phyloP scores from a whole-genome alignment of 2,113 vertebrate species.

The Aspiorhynchus laticeps region DNA sequence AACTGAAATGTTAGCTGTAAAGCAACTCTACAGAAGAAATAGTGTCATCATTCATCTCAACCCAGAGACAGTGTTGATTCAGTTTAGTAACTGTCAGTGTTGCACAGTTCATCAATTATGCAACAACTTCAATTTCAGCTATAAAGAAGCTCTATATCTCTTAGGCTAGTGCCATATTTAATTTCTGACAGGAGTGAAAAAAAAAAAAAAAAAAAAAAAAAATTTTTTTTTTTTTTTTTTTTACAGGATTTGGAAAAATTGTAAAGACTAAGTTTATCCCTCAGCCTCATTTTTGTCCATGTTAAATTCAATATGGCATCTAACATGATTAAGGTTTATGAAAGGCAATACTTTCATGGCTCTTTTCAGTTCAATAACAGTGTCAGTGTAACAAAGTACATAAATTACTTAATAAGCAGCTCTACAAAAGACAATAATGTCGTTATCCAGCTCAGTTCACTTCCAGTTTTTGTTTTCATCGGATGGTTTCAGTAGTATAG shows the following conservation, averaged over 20 bases:
- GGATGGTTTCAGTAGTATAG: not conserved
- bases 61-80: not conserved
- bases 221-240: no score
- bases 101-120: not conserved
- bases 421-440: no score
- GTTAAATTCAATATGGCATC: no score
- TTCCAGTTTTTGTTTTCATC: not conserved
- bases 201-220: no score
- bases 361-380: not conserved
- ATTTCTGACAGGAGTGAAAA: not conserved
- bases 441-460: no score
- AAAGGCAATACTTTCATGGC: no score
- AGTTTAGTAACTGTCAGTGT: not conserved
- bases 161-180: not conserved
- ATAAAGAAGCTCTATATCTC: not conserved
- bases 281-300: no score
- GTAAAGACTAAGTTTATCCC: no score
- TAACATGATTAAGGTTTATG: no score
- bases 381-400: not conserved
- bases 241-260: no score
- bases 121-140: not conserved
- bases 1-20: not conserved
- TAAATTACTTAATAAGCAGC: no score
- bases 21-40: not conserved
- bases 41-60: not conserved